A percentile compares a stretch with the other conserved stretches of the same genome.
These are phyloP conservation scores for Timema cristinae DNA, from an alignment of 2,888 invertebrate genomes.

Conservation along the genomic window DNA sequence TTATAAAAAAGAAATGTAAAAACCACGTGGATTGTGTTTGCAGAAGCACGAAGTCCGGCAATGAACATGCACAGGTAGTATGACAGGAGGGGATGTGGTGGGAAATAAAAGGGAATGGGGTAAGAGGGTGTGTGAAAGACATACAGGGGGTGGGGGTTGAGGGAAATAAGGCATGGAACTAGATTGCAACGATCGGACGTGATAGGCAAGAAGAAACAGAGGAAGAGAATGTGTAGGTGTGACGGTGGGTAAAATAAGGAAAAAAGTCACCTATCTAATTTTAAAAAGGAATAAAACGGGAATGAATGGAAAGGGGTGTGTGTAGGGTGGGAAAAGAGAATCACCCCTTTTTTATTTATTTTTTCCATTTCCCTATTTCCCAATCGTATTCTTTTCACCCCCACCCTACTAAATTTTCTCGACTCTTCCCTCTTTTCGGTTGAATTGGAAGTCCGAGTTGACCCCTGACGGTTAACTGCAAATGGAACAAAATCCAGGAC, in stretches of 20 bases:
- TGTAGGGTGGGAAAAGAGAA: neutral
- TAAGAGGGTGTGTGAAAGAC: neutral
- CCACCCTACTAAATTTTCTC: slow-evolving; percentile 9
- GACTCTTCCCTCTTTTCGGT: slow-evolving; percentile 21
- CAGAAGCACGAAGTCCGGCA: slow-evolving; percentile 31
- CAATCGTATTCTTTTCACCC: neutral
- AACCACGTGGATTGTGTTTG: slow-evolving; percentile 26
- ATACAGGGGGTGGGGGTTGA: neutral
- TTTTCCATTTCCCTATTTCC: neutral
- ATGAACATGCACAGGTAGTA: slow-evolving; percentile 22
- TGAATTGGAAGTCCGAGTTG: slow-evolving; percentile 31
- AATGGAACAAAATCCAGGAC: slow-evolving; percentile 25
- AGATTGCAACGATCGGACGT: slow-evolving; percentile 23
- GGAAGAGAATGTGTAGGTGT: neutral
- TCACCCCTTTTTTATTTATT: neutral
- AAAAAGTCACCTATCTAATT: slow-evolving; percentile 31
- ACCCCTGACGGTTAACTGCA: slow-evolving; percentile 27
- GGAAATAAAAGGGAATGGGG: slow-evolving; percentile 7
- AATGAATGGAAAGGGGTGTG: slow-evolving; percentile 10
- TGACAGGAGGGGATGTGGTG: neutral
- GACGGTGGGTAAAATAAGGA: slow-evolving; percentile 16
- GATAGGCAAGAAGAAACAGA: slow-evolving; percentile 26
- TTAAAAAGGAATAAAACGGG: slow-evolving; percentile 33
- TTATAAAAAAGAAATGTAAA: slow-evolving; percentile 33
- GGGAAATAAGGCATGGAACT: neutral